These are phyloP conservation scores for Drosophila auraria DNA, from an alignment of 1,140 invertebrate genomes.

Conservation along the genomic window DNA sequence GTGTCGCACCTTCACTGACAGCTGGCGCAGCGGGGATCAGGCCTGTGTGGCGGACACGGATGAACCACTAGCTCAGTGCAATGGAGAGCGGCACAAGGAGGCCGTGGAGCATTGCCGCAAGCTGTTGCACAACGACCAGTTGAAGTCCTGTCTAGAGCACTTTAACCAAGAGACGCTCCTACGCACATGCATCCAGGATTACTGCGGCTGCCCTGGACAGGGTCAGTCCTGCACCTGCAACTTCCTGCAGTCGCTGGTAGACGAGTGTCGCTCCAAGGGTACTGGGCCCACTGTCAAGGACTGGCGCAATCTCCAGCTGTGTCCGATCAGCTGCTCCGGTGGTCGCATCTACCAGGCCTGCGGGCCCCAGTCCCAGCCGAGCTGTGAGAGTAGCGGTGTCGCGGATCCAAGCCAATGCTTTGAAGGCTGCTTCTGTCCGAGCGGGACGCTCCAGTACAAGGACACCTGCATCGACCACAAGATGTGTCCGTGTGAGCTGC, in stretches of 20 bases:
- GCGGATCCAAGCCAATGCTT: constrained; percentile 87
- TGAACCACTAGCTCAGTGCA: constrained; percentile 49
- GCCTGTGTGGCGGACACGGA: constrained; percentile 60
- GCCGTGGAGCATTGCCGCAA: constrained; percentile 88
- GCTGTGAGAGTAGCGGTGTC: constrained; percentile 85
- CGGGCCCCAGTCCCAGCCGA: constrained; percentile 87
- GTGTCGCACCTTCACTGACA: constrained; percentile 85
- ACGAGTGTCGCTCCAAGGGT: constrained; percentile 90
- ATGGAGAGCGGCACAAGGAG: constrained; percentile 81
- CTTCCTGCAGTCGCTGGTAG: constrained; percentile 90
- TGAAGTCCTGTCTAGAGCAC: constrained; percentile 87
- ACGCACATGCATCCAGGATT: constrained; percentile 90
- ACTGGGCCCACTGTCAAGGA: constrained; percentile 86
- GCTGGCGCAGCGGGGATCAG: constrained; percentile 87
- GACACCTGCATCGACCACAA: constrained; percentile 89
- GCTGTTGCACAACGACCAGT: constrained; percentile 88
- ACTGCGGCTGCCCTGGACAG: constrained; percentile 88
- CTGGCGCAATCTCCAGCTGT: constrained; percentile 91
- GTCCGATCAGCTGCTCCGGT: constrained; percentile 89
- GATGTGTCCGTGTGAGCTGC: constrained; percentile 91
- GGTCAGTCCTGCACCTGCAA: constrained; percentile 90
- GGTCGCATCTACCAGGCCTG: constrained; percentile 90
- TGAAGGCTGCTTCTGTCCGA: constrained; percentile 94
- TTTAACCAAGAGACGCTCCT: constrained; percentile 86
- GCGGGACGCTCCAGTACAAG: constrained; percentile 89